A percentile compares a stretch with the other conserved stretches of the same genome.
Evolutionary conservation across 2,797 vertebrate genomes (phyloP).

Genomic region (Molossus alvarezi): DNA sequence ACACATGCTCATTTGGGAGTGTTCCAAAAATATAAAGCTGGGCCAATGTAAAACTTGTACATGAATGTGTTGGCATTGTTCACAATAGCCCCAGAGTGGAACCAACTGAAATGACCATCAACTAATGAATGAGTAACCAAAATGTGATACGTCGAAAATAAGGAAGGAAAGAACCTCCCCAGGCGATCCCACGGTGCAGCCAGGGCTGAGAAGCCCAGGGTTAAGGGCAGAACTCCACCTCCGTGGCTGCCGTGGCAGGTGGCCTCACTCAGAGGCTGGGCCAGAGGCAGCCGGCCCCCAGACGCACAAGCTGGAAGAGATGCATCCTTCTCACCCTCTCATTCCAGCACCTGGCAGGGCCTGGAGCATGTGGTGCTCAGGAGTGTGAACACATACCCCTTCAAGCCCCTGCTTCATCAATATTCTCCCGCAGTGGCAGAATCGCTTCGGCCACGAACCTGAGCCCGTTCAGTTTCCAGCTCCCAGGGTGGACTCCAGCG

Average conservation of each 20-base stretch:
- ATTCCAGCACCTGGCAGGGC: not conserved
- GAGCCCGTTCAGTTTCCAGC: not conserved
- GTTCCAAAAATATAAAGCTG: not conserved
- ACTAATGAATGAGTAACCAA: not conserved
- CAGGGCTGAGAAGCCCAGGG: not conserved
- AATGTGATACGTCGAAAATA: not conserved
- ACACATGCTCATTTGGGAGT: not conserved
- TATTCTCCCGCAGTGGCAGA: fast-evolving
- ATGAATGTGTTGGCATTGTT: not conserved
- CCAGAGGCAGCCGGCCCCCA: not conserved
- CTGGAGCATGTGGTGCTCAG: not conserved
- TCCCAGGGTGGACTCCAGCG: not conserved
- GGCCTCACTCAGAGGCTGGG: not conserved
- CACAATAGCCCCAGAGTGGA: not conserved
- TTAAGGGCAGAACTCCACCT: not conserved
- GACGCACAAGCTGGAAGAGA: fast-evolving
- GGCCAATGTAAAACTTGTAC: not conserved
- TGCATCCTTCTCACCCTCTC: fast-evolving
- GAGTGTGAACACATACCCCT: fast-evolving
- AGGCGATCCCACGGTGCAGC: not conserved
- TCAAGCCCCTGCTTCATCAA: not conserved
- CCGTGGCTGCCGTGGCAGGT: not conserved
- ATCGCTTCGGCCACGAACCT: not conserved
- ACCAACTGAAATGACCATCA: not conserved
- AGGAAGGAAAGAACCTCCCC: no score